A percentile compares a stretch with the other conserved stretches of the same genome.
phyloP scores from a whole-genome alignment of 2,888 invertebrate species.

The Cantharis rufa region DNA sequence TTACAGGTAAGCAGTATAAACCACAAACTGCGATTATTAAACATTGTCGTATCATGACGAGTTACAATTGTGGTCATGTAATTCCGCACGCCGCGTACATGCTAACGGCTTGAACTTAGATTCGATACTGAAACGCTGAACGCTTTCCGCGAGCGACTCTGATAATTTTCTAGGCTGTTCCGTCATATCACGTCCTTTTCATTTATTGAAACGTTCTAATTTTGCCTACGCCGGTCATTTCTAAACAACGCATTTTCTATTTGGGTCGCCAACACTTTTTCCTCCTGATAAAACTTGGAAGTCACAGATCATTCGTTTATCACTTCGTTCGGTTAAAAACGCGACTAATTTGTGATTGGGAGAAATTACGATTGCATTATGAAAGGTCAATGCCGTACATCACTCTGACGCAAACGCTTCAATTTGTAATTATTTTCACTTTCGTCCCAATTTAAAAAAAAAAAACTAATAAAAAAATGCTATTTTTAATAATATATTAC shows the following conservation, averaged over 20 bases:
- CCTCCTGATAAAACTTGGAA: not conserved
- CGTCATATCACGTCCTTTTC: conserved; percentile 13
- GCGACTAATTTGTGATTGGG: not conserved
- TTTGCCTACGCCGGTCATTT: not conserved
- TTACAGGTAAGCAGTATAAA: not conserved
- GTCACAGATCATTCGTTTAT: not conserved
- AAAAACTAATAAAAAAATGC: not conserved
- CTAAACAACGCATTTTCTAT: not conserved
- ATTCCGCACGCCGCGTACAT: conserved; percentile 28
- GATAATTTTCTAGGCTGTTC: conserved; percentile 20
- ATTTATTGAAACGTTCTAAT: conserved; percentile 1
- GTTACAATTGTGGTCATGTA: conserved; percentile 19
- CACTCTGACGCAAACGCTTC: not conserved
- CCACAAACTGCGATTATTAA: conserved; percentile 15
- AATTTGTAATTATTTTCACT: not conserved
- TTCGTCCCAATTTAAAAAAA: not conserved
- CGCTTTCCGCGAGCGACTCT: conserved; percentile 21
- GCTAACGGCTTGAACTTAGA: conserved; percentile 17
- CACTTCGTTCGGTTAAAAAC: not conserved
- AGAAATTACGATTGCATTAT: not conserved
- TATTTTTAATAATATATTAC: not conserved
- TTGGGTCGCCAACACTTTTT: not conserved
- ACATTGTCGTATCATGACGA: conserved; percentile 27
- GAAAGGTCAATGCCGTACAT: not conserved
- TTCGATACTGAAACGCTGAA: conserved; percentile 16